Base-by-base conservation (phyloP, 1,140 invertebrate species). In the Orchestia grillus region DNA sequence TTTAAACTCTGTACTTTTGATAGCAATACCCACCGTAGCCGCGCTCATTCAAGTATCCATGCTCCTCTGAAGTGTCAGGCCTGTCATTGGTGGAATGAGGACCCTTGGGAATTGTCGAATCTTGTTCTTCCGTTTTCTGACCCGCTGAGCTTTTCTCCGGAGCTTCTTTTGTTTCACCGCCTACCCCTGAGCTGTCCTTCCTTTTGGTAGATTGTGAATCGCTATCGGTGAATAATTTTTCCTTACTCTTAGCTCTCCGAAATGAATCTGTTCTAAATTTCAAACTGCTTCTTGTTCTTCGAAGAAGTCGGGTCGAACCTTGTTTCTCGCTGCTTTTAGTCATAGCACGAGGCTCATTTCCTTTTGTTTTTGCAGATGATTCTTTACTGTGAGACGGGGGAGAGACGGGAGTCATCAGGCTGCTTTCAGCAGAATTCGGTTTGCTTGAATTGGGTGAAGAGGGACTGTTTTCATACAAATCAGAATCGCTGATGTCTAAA, bases 401-500 rank as follows among this genome's bases (percentile, higher is more conserved):
- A 77, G 28, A 77, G 36, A 15, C 28, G 62, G 62, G 11, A 19
- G 62, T 77, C 28, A 77, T 23, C 11, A 36, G 11, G 28, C 28
- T 77, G 28, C 28, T 77, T 77, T 77, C 15, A 23, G 62, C 11
- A 77, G 62, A 15, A 77, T 36, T 77, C 28, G 28, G 62, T 77
- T 77, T 8, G 36, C 36, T 77, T 19, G 62, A 77, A 15, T 77
- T 15, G 11, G 62, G 11, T 19, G 28, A 77, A 3, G 62, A 53
- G 19, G 87, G 42, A 43, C 36, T 16, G 43, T 90, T 90, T 42
- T 90, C 88, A 44, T 90, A 90, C 4, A 90, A 16, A 44, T 90
- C 88, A 28, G 88, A 41, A 90, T 90, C 88, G 28, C 28, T 90
- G 43, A 94, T 45, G 92, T 94, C 92, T 44, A 94, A 47, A 8